phyloP scores from a whole-genome alignment of 2,888 invertebrate genomes.

The Julus scanicus region DNA sequence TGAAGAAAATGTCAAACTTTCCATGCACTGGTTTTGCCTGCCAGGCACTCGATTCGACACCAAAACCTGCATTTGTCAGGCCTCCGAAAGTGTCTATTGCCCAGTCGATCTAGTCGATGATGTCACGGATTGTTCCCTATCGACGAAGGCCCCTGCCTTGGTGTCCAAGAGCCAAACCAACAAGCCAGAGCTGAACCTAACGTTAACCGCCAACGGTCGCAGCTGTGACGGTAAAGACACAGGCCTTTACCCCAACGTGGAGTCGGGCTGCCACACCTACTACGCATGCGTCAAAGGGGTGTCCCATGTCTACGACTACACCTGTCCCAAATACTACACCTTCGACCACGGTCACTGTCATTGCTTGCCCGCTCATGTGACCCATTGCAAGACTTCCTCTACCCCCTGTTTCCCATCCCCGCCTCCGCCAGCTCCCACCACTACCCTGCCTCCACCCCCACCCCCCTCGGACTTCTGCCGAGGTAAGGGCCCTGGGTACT shows the following conservation, averaged over 20 bases:
- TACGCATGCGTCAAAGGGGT: constrained; percentile 41
- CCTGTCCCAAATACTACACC: neutral
- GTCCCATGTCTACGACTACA: constrained; percentile 13
- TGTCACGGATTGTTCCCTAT: neutral
- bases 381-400: neutral
- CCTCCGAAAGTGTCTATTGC: neutral
- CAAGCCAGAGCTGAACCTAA: too few species aligned
- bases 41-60: neutral
- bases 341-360: constrained; percentile 37
- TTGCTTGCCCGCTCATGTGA: neutral
- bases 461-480: constrained; percentile 49
- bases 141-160: neutral
- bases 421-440: neutral
- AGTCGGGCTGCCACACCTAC: neutral
- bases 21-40: neutral
- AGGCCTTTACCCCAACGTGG: constrained; percentile 38
- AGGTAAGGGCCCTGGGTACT: constrained; percentile 48
- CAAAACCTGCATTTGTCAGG: constrained; percentile 11
- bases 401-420: constrained; percentile 1
- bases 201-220: neutral
- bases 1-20: neutral
- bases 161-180: too few species aligned
- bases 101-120: neutral
- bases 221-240: neutral
- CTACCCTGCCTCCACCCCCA: neutral